phyloP scores from a whole-genome alignment of 2,113 vertebrate genomes.

The Pogona vitticeps region DNA sequence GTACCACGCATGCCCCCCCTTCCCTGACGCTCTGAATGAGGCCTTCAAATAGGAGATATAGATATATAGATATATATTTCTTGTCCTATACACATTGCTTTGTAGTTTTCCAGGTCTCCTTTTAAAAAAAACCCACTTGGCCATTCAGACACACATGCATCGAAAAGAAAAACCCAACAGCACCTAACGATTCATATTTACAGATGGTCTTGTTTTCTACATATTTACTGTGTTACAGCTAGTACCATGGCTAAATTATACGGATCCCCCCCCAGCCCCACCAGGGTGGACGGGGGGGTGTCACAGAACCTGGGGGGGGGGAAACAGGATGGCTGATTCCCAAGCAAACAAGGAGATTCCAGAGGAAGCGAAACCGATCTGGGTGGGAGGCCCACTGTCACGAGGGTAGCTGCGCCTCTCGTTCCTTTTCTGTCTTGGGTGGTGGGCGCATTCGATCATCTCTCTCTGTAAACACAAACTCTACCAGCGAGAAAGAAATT shows the following conservation, averaged over 20 bases:
- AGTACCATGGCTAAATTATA: constrained; percentile 64
- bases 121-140: constrained; percentile 23
- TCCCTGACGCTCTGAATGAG: constrained; percentile 43
- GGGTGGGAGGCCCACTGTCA: constrained; percentile 5
- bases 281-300: fast-evolving
- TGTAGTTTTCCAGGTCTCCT: constrained; percentile 1
- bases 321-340: constrained; percentile 2
- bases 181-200: constrained; percentile 68
- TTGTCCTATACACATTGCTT: constrained; percentile 25
- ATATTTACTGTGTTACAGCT: constrained; percentile 70
- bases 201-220: constrained; percentile 63
- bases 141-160: constrained; percentile 67
- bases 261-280: not conserved
- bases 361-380: constrained; percentile 51
- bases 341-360: constrained; percentile 37
- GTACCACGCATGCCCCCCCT: no score
- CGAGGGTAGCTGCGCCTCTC: constrained; percentile 43
- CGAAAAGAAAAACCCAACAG: constrained; percentile 30
- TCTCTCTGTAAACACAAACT: constrained; percentile 65
- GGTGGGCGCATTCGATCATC: constrained; percentile 1
- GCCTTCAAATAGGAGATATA: constrained; percentile 36
- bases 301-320: constrained; percentile 35
- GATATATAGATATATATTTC: not conserved
- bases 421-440: constrained; percentile 45
- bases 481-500: not conserved